phyloP scores from a whole-genome alignment of 2,888 invertebrate species.

The Lutraria lutraria region DNA sequence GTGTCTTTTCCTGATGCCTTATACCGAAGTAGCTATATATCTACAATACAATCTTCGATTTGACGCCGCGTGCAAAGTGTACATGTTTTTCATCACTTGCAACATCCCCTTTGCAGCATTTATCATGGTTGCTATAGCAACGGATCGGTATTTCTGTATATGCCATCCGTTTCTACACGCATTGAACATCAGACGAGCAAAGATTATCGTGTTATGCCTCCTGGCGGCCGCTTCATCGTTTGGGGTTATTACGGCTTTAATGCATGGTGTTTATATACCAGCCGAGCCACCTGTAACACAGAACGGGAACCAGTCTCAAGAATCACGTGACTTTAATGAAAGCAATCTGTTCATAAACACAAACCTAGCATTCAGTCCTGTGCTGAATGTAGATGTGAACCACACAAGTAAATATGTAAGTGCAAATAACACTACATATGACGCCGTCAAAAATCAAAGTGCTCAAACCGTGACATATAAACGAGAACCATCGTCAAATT shows the following conservation, averaged over 20 bases:
- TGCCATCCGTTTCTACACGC: constrained; percentile 83
- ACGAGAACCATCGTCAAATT: too few relatives aligned
- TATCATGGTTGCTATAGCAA: constrained; percentile 83
- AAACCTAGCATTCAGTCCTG: background rate
- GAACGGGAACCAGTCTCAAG: background rate
- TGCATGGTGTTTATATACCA: constrained; percentile 74
- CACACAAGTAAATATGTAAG: background rate
- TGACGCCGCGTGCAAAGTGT: constrained; percentile 81
- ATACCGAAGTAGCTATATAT: constrained; percentile 79
- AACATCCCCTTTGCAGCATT: constrained; percentile 84
- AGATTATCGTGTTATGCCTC: constrained; percentile 71
- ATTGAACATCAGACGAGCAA: constrained; percentile 76
- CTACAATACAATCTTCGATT: constrained; percentile 73
- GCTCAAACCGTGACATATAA: constrained; percentile 27
- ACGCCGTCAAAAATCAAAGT: background rate
- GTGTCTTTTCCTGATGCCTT: constrained; percentile 80
- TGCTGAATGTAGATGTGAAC: background rate
- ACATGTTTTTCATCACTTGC: constrained; percentile 83
- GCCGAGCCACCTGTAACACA: background rate
- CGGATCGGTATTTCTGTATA: constrained; percentile 83
- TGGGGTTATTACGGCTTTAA: constrained; percentile 77
- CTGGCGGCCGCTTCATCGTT: constrained; percentile 69
- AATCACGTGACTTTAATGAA: background rate
- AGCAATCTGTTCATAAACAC: background rate
- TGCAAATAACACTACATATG: background rate